Conservation (phyloP, 2,888 invertebrate genomes). For the Strigamia maritima region DNA sequence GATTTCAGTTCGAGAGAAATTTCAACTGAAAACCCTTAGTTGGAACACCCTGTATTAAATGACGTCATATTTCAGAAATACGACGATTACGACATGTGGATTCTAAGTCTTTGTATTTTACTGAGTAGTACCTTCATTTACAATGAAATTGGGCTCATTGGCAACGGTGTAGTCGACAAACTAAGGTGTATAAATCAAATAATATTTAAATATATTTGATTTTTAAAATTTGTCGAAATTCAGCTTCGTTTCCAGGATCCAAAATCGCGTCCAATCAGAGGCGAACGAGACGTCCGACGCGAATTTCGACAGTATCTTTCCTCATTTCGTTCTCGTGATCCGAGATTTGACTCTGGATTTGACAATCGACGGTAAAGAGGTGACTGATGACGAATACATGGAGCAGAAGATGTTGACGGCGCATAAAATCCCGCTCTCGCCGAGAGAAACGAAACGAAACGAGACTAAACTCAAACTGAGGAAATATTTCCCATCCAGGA, state of each 20-base stretch:
- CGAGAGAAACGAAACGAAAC: not conserved
- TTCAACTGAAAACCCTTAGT: too few species aligned
- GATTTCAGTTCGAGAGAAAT: too few species aligned
- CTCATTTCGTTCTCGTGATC: not conserved
- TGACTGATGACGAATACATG: slow-evolving; percentile 25
- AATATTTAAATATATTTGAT: too few species aligned
- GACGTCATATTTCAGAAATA: not conserved
- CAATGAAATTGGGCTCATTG: not conserved
- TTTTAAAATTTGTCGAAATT: too few species aligned
- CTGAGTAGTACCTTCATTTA: slow-evolving; percentile 19
- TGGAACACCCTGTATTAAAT: too few species aligned
- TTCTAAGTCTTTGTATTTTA: not conserved
- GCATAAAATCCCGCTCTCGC: not conserved
- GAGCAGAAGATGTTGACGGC: slow-evolving; percentile 19
- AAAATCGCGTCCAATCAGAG: not conserved
- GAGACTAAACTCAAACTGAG: not conserved
- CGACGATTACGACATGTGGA: not conserved
- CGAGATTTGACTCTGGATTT: slow-evolving; percentile 9
- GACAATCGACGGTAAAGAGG: not conserved
- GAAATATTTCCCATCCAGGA: not conserved
- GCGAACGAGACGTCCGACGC: not conserved
- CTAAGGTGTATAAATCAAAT: not conserved
- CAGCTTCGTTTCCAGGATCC: slow-evolving; percentile 25
- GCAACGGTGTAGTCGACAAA: not conserved
- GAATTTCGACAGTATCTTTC: slow-evolving; percentile 7